Conservation (phyloP, 1,140 invertebrate species). For the Micrasema longulum region DNA sequence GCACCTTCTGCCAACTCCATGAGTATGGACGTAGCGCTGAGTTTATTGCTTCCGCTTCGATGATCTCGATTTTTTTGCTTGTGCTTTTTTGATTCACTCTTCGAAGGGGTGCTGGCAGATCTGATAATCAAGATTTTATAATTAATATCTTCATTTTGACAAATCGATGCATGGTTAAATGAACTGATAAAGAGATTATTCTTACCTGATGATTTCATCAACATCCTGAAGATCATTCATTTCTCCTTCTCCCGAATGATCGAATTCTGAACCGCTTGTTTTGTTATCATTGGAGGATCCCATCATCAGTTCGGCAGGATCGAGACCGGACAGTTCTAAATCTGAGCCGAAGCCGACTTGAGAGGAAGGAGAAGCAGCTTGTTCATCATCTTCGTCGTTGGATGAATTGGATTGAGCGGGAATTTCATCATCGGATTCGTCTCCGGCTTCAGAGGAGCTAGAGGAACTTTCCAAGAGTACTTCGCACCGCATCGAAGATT, state of each 20-base stretch:
- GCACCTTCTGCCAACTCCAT: conserved; percentile 72
- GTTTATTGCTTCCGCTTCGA: conserved; percentile 51
- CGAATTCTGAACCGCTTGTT: conserved; percentile 71
- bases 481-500: conserved; percentile 59
- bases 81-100: conserved; percentile 50
- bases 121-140: conserved; percentile 10
- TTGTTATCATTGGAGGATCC: conserved; percentile 63
- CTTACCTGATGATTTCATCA: conserved; percentile 71
- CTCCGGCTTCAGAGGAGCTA: conserved; percentile 72
- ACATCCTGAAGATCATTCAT: conserved; percentile 67
- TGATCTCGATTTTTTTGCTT: conserved; percentile 47
- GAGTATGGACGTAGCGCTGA: conserved; percentile 61
- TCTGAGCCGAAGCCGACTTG: conserved; percentile 72
- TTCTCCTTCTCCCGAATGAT: conserved; percentile 70
- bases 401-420: conserved; percentile 65
- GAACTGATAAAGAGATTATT: conserved; percentile 2
- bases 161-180: background rate
- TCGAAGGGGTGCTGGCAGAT: conserved; percentile 41
- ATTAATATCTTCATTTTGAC: background rate
- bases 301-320: conserved; percentile 69
- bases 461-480: conserved; percentile 72
- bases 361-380: conserved; percentile 69
- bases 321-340: conserved; percentile 73
- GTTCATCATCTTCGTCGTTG: conserved; percentile 65
- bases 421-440: conserved; percentile 68